A percentile compares a stretch with the other conserved stretches of the same genome.
These are phyloP conservation scores for Lottia scabra DNA, from an alignment of 2,888 invertebrate genomes.

Conservation along the genomic window DNA sequence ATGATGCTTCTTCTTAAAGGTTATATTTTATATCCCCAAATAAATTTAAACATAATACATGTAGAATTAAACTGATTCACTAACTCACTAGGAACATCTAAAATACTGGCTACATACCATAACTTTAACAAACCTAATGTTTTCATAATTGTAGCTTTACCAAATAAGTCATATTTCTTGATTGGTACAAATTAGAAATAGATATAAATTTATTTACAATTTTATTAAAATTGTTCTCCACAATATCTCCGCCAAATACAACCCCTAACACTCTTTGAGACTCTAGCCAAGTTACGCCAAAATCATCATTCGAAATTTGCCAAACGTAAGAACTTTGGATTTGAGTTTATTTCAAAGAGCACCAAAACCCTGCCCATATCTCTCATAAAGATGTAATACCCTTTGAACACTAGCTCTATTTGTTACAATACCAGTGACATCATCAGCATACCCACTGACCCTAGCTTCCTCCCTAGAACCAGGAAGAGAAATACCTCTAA, in stretches of 20 bases:
- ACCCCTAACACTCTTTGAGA: neutral
- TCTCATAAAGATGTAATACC: no score
- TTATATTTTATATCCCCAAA: no score
- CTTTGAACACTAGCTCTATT: no score
- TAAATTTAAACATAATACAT: neutral
- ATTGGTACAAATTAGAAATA: neutral
- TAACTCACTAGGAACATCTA: neutral
- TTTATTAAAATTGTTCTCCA: neutral
- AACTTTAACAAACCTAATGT: neutral
- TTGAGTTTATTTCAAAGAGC: no score
- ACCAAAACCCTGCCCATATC: no score
- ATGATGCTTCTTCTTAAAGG: no score
- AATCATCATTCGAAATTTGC: neutral
- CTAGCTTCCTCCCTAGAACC: no score
- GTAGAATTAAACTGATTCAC: neutral
- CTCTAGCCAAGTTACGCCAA: neutral
- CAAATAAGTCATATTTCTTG: neutral
- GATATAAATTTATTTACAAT: neutral
- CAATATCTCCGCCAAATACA: neutral
- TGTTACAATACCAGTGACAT: no score
- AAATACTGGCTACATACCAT: neutral
- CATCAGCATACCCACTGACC: no score
- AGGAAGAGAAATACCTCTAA: no score
- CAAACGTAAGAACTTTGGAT: no score
- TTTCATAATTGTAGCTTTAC: neutral